phyloP scores from a whole-genome alignment of 2,888 invertebrate species.

The Sminthurides aquaticus region DNA sequence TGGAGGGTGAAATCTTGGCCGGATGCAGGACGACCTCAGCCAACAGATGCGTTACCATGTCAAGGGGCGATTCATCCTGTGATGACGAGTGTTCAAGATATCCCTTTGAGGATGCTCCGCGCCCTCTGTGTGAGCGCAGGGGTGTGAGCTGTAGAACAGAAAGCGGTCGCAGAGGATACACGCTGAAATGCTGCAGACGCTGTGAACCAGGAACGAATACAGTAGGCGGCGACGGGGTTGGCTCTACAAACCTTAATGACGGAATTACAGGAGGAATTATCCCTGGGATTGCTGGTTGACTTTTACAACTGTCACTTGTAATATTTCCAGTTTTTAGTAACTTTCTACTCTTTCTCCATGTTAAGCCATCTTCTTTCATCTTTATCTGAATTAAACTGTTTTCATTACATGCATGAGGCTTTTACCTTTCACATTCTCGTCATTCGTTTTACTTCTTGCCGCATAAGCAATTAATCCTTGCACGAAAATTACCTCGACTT shows the following conservation, averaged over 20 bases:
- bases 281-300: neutral
- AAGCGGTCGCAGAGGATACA: neutral
- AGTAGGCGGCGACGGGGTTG: neutral
- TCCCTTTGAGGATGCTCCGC: neutral
- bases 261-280: no score
- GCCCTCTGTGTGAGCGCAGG: neutral
- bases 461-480: no score
- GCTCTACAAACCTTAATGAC: neutral
- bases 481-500: no score
- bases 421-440: no score
- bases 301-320: neutral
- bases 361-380: neutral
- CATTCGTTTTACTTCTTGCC: no score
- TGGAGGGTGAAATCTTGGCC: neutral
- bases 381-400: neutral
- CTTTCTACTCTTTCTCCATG: neutral
- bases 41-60: neutral
- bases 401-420: no score
- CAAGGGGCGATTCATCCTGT: neutral
- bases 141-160: neutral
- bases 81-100: neutral
- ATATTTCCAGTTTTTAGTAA: no score
- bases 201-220: neutral
- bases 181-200: neutral
- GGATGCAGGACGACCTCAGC: neutral